These are phyloP conservation scores for Bilobella aurantiaca DNA, from an alignment of 1,140 invertebrate species.

Conservation along the genomic window DNA sequence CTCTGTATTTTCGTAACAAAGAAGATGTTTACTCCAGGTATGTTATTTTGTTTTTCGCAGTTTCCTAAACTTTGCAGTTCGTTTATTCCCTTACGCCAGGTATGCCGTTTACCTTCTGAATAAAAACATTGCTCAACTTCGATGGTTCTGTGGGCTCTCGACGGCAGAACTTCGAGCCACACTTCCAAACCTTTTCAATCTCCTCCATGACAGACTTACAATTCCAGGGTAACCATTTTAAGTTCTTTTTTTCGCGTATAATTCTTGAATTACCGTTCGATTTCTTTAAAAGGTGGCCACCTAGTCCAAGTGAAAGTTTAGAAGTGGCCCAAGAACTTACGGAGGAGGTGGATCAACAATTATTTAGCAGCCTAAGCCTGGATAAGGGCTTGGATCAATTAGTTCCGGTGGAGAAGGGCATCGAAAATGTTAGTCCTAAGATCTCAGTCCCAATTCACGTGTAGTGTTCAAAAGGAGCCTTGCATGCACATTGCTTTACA, in stretches of 20 bases:
- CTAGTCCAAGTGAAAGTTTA: slow-evolving; percentile 22
- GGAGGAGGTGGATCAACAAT: slow-evolving; percentile 26
- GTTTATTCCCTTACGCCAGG: slow-evolving; percentile 61
- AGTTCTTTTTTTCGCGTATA: background rate
- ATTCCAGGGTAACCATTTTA: slow-evolving; percentile 34
- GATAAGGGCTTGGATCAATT: slow-evolving; percentile 32
- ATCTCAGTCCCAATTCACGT: background rate
- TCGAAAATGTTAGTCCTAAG: slow-evolving; percentile 19
- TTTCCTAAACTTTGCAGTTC: too few species aligned
- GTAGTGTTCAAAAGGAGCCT: background rate
- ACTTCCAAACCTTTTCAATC: slow-evolving; percentile 56
- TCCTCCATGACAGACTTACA: slow-evolving; percentile 41
- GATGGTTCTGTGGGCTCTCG: slow-evolving; percentile 58
- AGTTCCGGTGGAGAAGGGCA: background rate
- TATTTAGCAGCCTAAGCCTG: slow-evolving; percentile 28
- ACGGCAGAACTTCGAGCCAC: slow-evolving; percentile 60
- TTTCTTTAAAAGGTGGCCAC: slow-evolving; percentile 27
- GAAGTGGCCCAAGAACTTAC: slow-evolving; percentile 35
- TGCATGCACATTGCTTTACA: slow-evolving; percentile 6
- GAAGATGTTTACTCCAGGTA: slow-evolving; percentile 62
- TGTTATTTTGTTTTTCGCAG: too few species aligned
- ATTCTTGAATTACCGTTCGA: background rate
- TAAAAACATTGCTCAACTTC: slow-evolving; percentile 73
- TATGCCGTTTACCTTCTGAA: slow-evolving; percentile 79
- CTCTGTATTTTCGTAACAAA: slow-evolving; percentile 62